Conservation (phyloP, 2,888 invertebrate species). For the Clepsis dumicolana region DNA sequence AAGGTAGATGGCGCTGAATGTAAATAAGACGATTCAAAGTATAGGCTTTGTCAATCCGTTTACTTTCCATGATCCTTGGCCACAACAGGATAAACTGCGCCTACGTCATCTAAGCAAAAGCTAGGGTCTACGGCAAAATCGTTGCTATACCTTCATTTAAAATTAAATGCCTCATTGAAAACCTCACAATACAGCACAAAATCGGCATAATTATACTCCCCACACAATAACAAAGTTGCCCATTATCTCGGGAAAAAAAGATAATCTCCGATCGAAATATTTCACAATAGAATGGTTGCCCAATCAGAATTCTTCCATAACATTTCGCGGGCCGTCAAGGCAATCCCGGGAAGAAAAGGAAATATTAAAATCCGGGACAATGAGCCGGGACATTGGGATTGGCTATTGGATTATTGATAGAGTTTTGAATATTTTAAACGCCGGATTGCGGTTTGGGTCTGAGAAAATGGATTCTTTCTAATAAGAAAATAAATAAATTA, state of each 20-base stretch:
- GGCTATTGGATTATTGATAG: slow-evolving; percentile 42
- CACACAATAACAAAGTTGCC: slow-evolving; percentile 23
- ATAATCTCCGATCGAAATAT: slow-evolving; percentile 43
- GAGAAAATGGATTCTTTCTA: slow-evolving; percentile 3
- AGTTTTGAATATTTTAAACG: slow-evolving; percentile 40
- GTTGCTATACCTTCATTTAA: background rate
- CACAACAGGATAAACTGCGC: too few relatives aligned
- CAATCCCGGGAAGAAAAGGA: slow-evolving; percentile 54
- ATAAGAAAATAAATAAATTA: background rate
- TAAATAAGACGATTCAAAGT: too few relatives aligned
- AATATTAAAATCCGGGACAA: slow-evolving; percentile 51
- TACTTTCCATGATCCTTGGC: too few relatives aligned
- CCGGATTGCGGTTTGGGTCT: background rate
- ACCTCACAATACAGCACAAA: background rate
- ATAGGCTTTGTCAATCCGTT: too few relatives aligned
- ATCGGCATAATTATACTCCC: slow-evolving; percentile 25
- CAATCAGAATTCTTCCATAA: slow-evolving; percentile 60
- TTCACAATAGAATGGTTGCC: slow-evolving; percentile 57
- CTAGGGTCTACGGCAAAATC: background rate
- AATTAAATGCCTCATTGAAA: background rate
- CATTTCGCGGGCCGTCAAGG: slow-evolving; percentile 51
- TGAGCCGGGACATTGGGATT: slow-evolving; percentile 43
- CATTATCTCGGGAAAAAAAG: slow-evolving; percentile 34
- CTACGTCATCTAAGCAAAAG: background rate
- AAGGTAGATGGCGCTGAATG: too few relatives aligned